Percentiles rank a stretch among this genome's conserved stretches.
Evolutionary conservation across 2,797 vertebrate species (phyloP).

Genomic region (Poeciliopsis gracilis): DNA sequence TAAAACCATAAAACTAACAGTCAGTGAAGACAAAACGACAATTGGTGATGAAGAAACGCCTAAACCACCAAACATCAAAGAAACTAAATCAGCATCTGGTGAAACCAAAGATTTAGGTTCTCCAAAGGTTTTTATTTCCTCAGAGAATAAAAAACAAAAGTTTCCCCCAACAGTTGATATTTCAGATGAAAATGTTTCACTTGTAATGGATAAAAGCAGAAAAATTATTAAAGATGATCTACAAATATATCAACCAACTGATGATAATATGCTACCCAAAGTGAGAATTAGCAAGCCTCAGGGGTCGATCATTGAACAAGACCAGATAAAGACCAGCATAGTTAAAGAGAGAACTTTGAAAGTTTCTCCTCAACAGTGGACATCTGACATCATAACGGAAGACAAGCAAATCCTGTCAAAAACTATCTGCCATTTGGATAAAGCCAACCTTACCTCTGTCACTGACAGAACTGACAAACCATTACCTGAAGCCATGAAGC

Average conservation of each 20-base stretch:
- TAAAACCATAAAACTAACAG: neutral
- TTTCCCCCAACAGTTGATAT: neutral
- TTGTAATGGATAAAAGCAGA: neutral
- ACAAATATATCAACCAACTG: neutral
- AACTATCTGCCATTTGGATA: neutral
- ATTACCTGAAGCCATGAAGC: neutral
- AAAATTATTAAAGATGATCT: neutral
- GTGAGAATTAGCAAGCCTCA: neutral
- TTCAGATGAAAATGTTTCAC: neutral
- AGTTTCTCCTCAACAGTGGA: neutral
- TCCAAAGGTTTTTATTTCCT: neutral
- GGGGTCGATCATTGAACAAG: neutral
- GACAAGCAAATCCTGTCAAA: neutral
- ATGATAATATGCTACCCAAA: neutral
- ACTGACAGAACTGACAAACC: neutral
- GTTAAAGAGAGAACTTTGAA: constrained; percentile 19
- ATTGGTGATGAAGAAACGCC: neutral
- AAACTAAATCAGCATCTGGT: neutral
- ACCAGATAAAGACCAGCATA: constrained; percentile 1
- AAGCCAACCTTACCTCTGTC: neutral
- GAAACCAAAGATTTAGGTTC: neutral
- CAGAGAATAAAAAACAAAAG: neutral
- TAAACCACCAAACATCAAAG: neutral
- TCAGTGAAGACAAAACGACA: neutral
- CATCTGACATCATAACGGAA: neutral